phyloP scores from a whole-genome alignment of 2,888 invertebrate genomes.

The Megaustenia siamemsis region DNA sequence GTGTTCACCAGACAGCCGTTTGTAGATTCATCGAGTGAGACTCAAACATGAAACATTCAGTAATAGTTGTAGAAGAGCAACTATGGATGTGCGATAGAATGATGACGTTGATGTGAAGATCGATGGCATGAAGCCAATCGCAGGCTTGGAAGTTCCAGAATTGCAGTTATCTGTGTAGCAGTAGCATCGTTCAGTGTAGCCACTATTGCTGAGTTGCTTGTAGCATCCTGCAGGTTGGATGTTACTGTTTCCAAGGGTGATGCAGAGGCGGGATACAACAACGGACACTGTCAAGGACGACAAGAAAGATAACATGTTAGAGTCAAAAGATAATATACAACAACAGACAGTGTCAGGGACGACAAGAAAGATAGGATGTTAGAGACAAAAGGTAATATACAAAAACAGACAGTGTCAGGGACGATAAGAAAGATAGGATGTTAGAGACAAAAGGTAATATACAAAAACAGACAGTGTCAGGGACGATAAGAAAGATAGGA shows the following conservation, averaged over 20 bases:
- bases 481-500: too few species aligned
- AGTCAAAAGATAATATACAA: slow-evolving; percentile 21
- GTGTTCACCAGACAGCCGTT: too few species aligned
- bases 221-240: slow-evolving; percentile 40
- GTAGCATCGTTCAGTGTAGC: slow-evolving; percentile 34
- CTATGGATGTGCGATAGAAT: too few species aligned
- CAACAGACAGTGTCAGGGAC: slow-evolving; percentile 32
- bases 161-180: slow-evolving; percentile 41
- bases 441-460: slow-evolving; percentile 17
- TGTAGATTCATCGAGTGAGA: too few species aligned
- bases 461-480: slow-evolving; percentile 36
- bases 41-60: too few species aligned
- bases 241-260: background rate
- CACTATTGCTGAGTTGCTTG: slow-evolving; percentile 42
- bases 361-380: too few species aligned
- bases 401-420: slow-evolving; percentile 31
- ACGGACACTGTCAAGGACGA: slow-evolving; percentile 33
- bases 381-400: slow-evolving; percentile 18
- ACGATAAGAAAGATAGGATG: too few species aligned
- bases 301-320: too few species aligned
- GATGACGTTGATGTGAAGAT: too few species aligned
- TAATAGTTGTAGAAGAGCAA: too few species aligned
- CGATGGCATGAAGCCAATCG: background rate
- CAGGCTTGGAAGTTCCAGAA: background rate
- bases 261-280: slow-evolving; percentile 38